Base-by-base conservation (phyloP, 2,888 invertebrate species). In the Zelleria hepariella region DNA sequence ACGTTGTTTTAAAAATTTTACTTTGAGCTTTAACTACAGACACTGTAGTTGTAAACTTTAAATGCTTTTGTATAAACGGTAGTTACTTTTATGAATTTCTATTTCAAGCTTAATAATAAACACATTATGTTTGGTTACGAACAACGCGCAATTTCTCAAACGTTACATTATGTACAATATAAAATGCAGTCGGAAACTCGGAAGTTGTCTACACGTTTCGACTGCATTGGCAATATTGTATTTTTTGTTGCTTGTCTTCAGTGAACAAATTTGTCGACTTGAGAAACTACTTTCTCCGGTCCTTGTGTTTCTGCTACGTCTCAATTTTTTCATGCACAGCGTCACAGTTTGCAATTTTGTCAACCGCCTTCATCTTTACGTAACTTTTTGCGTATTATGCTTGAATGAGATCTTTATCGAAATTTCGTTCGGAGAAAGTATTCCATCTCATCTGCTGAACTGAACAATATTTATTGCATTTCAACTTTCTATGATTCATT, bases 351-450 rank as follows among this genome's bases (percentile, higher is more conserved):
- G 73, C 73, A 77, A 75, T 77, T 81, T 78, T 80, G 80, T 81
- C 78, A 78, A 78, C 79, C 69, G 65, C 69, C 65, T 54, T 26
- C 8, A 10, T 23, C 51, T 51, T 86, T 87, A 73, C 77, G 75
- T 76, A 85, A 85, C 74, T 74, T 65, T 66, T 70, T 65, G 73
- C 71, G 65, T 69, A 74, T n/a, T n/a, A 77, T 71, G 71, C 68
- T 68, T 68, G 75, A 81, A 80, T 82, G 74, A 72, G 81, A 77
- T 81, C 24, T 54, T 25, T 53, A n/a, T 25, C 64, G 69, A 63
- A 75, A 71, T 72, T 78, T 69, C 70, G 73, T 68, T 65, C 73
- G 77, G 84, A 81, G 85, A 86, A 84, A 86, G 85, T 77, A 65
- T 64, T 70, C 69, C 71, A 68, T 68, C 67, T 75, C 68, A 71